Evolutionary conservation across 2,888 invertebrate genomes (phyloP), one percentile per base, ranked within the genome.

Genomic region (Actias luna): DNA sequence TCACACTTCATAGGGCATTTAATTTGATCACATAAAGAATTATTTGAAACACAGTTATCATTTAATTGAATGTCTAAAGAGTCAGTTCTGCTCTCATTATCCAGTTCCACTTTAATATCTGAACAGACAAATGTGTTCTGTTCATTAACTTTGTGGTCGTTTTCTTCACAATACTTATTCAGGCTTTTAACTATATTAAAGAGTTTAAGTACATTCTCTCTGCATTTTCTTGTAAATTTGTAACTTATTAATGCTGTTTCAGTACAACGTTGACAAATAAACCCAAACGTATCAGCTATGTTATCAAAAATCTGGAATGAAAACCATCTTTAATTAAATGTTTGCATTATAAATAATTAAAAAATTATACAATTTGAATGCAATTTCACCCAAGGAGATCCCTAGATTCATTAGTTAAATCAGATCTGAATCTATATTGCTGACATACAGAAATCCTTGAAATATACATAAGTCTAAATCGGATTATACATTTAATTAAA

Each of bases 221-320:
- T 73, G 62, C 81, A 78, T 27, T 60, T 67, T 35, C 67, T 63
- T 22, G 78, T 73, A 58, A 82, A 82, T 60, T 65, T 75, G 58
- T 77, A 80, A 61, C 69, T 65, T 16, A 60, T 64, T n/a, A 79
- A 57, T 27, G 69, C 61, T 14, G 39, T 65, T 25, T 62, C 46
- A 31, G 68, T 66, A 64, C 82, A 82, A 5, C 68, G 59, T 3
- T 65, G 59, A 42, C 82, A 82, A 16, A 82, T 60, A 14, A 25
- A 29, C 14, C 36, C 18, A 14, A 36, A 63, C 0, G 58, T 60
- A 16, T 68, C 58, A 14, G 65, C 14, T 65, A 27, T 64, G n/a
- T 25, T 71, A 59, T 16, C 46, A 58, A 22, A 66, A 18, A 42
- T 63, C 80, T 81, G 73, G 50, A 78, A 80, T 16, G 65, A 27